Conservation (phyloP, 2,113 vertebrate species). For the Anser brachyrhynchus region DNA sequence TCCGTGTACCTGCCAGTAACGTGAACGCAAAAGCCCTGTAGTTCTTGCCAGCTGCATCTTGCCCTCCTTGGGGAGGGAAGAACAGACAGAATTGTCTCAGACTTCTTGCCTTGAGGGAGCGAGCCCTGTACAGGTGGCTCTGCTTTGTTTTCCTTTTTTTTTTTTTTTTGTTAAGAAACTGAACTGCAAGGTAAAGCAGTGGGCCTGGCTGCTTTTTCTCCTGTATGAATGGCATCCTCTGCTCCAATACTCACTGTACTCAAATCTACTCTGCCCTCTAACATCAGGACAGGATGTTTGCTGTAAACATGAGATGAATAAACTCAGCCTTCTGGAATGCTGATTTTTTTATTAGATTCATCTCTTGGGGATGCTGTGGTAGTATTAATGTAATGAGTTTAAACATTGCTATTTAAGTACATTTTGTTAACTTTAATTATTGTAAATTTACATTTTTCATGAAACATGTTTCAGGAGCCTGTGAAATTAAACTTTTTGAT, state of each 20-base stretch:
- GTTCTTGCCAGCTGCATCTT: not conserved
- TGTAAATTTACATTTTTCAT: not conserved
- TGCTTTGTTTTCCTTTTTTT: not conserved
- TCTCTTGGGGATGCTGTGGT: not conserved
- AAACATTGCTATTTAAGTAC: not conserved
- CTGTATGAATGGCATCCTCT: not conserved
- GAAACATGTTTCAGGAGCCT: not conserved
- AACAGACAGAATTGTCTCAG: not conserved
- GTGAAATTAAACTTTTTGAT: not conserved
- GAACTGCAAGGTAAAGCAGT: not conserved
- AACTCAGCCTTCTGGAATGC: slow-evolving; percentile 60
- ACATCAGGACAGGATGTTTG: slow-evolving; percentile 18
- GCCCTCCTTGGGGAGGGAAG: not conserved
- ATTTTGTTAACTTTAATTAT: slow-evolving; percentile 8
- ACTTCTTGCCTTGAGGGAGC: not conserved
- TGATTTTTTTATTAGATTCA: slow-evolving; percentile 1
- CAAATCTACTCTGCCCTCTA: not conserved
- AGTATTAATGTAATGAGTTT: not conserved
- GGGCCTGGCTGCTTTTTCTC: not conserved
- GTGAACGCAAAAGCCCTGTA: not conserved
- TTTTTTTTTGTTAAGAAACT: not conserved
- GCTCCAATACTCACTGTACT: not conserved
- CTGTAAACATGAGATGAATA: not conserved
- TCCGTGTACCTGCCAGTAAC: not conserved
- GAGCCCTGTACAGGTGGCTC: not conserved